phyloP scores from a whole-genome alignment of 2,113 vertebrate genomes.

The Columbina picui region DNA sequence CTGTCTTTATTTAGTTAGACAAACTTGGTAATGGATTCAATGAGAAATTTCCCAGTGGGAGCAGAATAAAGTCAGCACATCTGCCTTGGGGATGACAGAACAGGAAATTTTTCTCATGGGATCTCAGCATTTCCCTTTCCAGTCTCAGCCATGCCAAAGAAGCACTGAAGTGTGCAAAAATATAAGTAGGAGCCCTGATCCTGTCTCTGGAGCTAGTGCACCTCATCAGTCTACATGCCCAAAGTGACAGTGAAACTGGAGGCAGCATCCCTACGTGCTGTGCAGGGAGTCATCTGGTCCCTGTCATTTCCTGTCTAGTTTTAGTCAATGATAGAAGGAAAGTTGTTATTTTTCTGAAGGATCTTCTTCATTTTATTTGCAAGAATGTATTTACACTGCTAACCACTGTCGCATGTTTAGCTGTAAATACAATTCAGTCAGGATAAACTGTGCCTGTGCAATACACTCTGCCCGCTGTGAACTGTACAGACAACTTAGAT shows the following conservation, averaged over 20 bases:
- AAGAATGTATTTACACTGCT: neutral
- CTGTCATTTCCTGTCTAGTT: neutral
- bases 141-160: neutral
- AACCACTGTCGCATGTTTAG: neutral
- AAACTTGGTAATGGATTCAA: neutral
- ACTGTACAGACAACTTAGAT: neutral
- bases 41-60: neutral
- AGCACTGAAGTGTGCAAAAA: neutral
- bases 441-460: neutral
- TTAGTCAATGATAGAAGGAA: neutral
- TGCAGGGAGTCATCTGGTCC: neutral
- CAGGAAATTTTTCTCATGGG: neutral
- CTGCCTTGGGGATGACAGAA: neutral
- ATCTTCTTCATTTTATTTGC: neutral
- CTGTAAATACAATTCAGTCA: neutral
- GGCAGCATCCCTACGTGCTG: fast-evolving
- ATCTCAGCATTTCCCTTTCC: neutral
- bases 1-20: neutral
- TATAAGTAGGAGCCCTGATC: neutral
- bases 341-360: neutral
- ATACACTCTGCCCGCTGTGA: neutral
- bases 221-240: neutral
- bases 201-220: neutral
- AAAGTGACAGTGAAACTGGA: neutral
- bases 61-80: neutral